A percentile compares a stretch with the other conserved stretches of the same genome.
Evolutionary conservation across 2,888 invertebrate genomes (phyloP).

Genomic region (Mycogona germanica): DNA sequence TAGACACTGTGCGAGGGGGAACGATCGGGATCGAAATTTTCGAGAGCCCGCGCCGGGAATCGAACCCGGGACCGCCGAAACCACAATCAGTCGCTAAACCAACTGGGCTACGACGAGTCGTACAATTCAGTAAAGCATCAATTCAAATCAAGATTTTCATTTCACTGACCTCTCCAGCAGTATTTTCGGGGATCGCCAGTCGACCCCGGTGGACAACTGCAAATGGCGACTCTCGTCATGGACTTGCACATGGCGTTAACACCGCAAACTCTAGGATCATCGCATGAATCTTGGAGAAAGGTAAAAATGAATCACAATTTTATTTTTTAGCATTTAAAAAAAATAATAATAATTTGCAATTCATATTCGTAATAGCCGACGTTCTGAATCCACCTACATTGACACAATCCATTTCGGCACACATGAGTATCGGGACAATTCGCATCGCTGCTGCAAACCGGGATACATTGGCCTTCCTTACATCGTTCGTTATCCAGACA

Average conservation of each 20-base stretch:
- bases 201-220: conserved; percentile 53
- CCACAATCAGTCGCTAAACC: no score
- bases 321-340: neutral
- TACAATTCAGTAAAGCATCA: neutral
- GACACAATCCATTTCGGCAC: conserved; percentile 20
- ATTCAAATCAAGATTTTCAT: neutral
- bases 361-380: neutral
- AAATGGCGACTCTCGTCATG: conserved; percentile 14
- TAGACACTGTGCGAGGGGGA: no score
- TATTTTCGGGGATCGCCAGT: conserved; percentile 32
- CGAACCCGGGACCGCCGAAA: no score
- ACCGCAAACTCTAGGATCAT: conserved; percentile 59
- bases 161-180: conserved; percentile 15
- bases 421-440: conserved; percentile 21
- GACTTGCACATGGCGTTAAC: conserved; percentile 57
- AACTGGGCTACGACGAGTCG: no score
- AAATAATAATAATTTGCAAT: neutral
- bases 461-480: conserved; percentile 61
- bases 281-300: conserved; percentile 55
- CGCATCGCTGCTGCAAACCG: conserved; percentile 20
- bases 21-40: no score
- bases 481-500: conserved; percentile 81
- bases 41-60: no score
- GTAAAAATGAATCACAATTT: conserved; percentile 1
- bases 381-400: conserved; percentile 12